These are phyloP conservation scores for Radopholus similis DNA, from an alignment of 1,140 invertebrate genomes.

Conservation along the genomic window DNA sequence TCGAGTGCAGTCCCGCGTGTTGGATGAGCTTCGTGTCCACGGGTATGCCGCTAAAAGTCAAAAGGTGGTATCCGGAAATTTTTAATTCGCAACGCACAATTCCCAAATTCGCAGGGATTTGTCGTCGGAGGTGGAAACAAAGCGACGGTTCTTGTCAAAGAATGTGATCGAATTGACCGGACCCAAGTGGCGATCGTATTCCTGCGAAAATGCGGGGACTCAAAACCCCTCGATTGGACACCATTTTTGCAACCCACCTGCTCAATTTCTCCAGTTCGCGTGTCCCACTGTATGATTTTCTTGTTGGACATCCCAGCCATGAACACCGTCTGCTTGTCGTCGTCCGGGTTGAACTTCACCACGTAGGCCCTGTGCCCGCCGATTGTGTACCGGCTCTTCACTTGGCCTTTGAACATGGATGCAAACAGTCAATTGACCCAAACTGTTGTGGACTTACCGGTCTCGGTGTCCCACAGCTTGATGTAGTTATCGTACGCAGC, in stretches of 20 bases:
- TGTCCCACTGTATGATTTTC: constrained; percentile 95
- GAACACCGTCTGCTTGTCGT: constrained; percentile 93
- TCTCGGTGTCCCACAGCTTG: constrained; percentile 99
- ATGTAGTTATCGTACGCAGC: constrained; percentile 82
- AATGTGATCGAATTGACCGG: constrained; percentile 98
- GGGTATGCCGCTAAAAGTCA: constrained; percentile 81
- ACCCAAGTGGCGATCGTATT: constrained; percentile 96
- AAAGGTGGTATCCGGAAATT: not conserved
- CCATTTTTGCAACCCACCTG: constrained; percentile 25
- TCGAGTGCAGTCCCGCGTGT: constrained; percentile 98
- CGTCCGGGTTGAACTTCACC: constrained; percentile 94
- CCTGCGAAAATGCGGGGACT: constrained; percentile 67
- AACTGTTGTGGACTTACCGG: constrained; percentile 61
- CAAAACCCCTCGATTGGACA: not conserved
- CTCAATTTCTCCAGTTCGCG: constrained; percentile 83
- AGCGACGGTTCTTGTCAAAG: constrained; percentile 93
- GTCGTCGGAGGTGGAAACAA: constrained; percentile 97
- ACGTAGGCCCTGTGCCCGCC: constrained; percentile 66
- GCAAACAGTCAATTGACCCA: not conserved
- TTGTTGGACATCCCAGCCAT: constrained; percentile 97
- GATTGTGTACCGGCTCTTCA: constrained; percentile 54
- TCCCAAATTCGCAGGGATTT: constrained; percentile 98
- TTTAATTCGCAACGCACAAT: constrained; percentile 69
- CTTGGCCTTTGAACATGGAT: constrained; percentile 37
- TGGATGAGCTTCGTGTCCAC: constrained; percentile 99